These are phyloP conservation scores for Andrena haemorrhoa DNA, from an alignment of 2,888 invertebrate species.

Conservation along the genomic window DNA sequence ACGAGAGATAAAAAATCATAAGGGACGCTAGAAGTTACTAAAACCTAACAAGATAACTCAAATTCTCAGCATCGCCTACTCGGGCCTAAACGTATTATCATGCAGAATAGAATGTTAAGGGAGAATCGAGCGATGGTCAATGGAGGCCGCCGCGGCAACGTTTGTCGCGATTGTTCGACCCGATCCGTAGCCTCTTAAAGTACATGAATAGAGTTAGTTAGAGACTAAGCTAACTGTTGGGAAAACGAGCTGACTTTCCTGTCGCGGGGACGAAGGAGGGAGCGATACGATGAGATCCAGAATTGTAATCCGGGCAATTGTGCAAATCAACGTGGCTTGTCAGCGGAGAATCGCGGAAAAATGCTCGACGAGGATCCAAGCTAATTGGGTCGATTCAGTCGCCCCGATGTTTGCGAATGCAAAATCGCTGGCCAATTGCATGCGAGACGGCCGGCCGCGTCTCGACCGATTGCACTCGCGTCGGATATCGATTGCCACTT, in stretches of 20 bases:
- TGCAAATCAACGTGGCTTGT: constrained; percentile 30
- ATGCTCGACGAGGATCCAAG: neutral
- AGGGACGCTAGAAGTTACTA: too few species aligned
- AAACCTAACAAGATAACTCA: too few species aligned
- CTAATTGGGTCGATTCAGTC: constrained; percentile 48
- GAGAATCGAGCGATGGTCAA: too few species aligned
- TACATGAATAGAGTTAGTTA: constrained; percentile 32
- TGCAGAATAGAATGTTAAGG: too few species aligned
- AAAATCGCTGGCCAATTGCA: constrained; percentile 29
- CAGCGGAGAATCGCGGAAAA: constrained; percentile 24
- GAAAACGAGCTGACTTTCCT: neutral
- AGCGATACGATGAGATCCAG: neutral
- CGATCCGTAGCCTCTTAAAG: neutral
- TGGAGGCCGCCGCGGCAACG: too few species aligned
- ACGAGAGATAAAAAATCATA: too few species aligned
- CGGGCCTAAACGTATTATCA: too few species aligned
- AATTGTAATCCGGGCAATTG: constrained; percentile 23
- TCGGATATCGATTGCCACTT: constrained; percentile 47
- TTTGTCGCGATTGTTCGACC: too few species aligned
- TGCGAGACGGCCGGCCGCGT: neutral
- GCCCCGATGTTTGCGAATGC: constrained; percentile 39
- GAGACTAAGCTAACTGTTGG: neutral
- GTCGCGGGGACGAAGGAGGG: neutral
- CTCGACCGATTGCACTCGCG: constrained; percentile 37
- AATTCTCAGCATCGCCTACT: too few species aligned